A percentile compares a stretch with the other conserved stretches of the same genome.
These are phyloP conservation scores for Rhagophthalmus giganteus DNA, from an alignment of 2,888 invertebrate genomes.

Conservation along the genomic window DNA sequence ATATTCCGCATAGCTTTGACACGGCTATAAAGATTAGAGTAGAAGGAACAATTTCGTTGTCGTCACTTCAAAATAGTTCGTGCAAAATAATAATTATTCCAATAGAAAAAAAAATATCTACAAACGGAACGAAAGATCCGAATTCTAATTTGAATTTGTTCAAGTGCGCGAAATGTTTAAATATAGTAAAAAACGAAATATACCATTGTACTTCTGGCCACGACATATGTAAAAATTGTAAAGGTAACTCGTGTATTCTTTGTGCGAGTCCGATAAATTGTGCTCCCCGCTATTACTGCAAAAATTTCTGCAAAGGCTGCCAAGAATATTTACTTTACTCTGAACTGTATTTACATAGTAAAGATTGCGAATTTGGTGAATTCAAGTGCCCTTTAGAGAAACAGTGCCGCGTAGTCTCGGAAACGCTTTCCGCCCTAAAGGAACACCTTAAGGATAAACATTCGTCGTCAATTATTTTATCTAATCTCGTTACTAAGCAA, in stretches of 20 bases:
- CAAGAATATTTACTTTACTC: constrained; percentile 32
- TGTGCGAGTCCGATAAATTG: constrained; percentile 38
- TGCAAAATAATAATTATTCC: constrained; percentile 24
- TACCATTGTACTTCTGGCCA: constrained; percentile 41
- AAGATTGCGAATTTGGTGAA: constrained; percentile 41
- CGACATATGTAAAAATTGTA: constrained; percentile 38
- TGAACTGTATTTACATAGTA: constrained; percentile 38
- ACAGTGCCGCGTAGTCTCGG: constrained; percentile 31
- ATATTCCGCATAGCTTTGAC: neutral
- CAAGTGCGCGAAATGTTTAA: constrained; percentile 35
- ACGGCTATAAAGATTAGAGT: constrained; percentile 26
- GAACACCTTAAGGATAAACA: constrained; percentile 39
- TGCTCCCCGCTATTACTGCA: constrained; percentile 38
- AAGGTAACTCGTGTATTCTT: constrained; percentile 37
- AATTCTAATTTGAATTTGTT: no score
- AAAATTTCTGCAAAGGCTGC: constrained; percentile 42
- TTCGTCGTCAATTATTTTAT: constrained; percentile 28
- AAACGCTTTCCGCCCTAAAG: constrained; percentile 31
- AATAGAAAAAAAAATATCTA: neutral
- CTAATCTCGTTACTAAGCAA: constrained; percentile 33
- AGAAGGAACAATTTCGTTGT: constrained; percentile 31
- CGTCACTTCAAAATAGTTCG: constrained; percentile 26
- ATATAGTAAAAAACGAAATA: constrained; percentile 19
- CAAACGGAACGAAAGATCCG: no score
- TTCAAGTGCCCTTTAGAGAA: constrained; percentile 38